A percentile compares a stretch with the other conserved stretches of the same genome.
Evolutionary conservation across 1,140 invertebrate genomes (phyloP).

Genomic region (Heliothis virescens): DNA sequence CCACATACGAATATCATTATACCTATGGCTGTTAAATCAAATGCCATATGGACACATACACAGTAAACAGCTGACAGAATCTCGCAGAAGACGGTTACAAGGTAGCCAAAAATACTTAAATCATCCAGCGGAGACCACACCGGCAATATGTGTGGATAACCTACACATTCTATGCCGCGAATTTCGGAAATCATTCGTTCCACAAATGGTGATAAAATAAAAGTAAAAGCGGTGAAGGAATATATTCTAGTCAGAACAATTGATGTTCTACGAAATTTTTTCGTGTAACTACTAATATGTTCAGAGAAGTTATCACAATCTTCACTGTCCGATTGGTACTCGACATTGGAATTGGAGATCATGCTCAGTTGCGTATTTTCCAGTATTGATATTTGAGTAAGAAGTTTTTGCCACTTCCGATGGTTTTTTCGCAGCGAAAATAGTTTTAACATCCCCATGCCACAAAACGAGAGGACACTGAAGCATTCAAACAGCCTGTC

Average conservation of each 20-base stretch:
- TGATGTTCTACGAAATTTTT: constrained; percentile 58
- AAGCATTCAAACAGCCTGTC: constrained; percentile 70
- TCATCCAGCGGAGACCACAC: constrained; percentile 65
- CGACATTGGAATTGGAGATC: constrained; percentile 7
- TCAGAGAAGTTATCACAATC: constrained; percentile 51
- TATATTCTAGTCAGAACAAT: constrained; percentile 63
- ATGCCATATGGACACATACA: constrained; percentile 67
- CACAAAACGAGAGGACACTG: constrained; percentile 69
- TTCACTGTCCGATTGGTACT: constrained; percentile 68
- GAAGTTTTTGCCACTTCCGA: constrained; percentile 59
- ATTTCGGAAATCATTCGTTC: constrained; percentile 58
- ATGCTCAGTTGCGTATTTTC: constrained; percentile 57
- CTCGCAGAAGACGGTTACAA: constrained; percentile 62
- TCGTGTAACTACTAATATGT: constrained; percentile 62
- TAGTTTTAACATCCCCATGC: constrained; percentile 70
- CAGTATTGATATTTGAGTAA: constrained; percentile 57
- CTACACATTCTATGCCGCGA: constrained; percentile 39
- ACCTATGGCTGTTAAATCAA: constrained; percentile 68
- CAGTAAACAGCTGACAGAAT: constrained; percentile 65
- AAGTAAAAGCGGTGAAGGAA: constrained; percentile 63
- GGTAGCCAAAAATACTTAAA: constrained; percentile 58
- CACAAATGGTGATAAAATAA: constrained; percentile 68
- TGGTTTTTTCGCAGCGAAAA: constrained; percentile 54
- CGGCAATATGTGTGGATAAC: constrained; percentile 69
- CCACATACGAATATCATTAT: constrained; percentile 76